Evolutionary conservation across 2,888 invertebrate species (phyloP).

Genomic region (Phasia obesa): DNA sequence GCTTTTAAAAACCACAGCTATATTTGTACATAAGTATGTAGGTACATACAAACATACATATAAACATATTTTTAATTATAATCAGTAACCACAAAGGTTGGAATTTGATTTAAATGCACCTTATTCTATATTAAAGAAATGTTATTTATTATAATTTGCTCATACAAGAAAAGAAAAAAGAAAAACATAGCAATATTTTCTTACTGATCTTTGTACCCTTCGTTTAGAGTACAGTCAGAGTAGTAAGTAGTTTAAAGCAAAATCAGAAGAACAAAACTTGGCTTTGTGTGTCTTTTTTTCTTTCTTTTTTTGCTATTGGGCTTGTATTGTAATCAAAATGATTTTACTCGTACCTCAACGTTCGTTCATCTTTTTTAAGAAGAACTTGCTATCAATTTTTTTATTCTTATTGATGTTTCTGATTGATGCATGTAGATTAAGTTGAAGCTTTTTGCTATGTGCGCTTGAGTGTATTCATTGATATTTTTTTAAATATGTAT

Average conservation of each 20-base stretch:
- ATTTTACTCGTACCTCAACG: slow-evolving; percentile 24
- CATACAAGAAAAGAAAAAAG: not conserved
- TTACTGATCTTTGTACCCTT: slow-evolving; percentile 66
- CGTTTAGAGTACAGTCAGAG: slow-evolving; percentile 38
- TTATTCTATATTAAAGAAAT: slow-evolving; percentile 51
- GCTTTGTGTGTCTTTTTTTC: slow-evolving; percentile 42
- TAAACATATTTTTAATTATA: slow-evolving; percentile 12
- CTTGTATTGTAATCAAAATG: slow-evolving; percentile 29
- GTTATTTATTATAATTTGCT: slow-evolving; percentile 30
- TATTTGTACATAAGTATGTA: slow-evolving; percentile 17
- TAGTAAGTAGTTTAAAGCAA: slow-evolving; percentile 2
- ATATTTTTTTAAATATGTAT: not conserved
- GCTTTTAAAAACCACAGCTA: slow-evolving; percentile 49
- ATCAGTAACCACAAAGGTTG: slow-evolving; percentile 65
- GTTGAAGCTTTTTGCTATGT: slow-evolving; percentile 3
- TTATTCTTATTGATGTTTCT: slow-evolving; percentile 36
- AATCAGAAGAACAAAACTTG: slow-evolving; percentile 64
- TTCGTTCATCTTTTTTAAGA: slow-evolving; percentile 8
- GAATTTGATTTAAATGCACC: slow-evolving; percentile 48
- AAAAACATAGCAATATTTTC: not conserved
- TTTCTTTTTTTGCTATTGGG: not conserved
- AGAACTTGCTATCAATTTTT: slow-evolving; percentile 16
- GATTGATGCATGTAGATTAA: slow-evolving; percentile 29
- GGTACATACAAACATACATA: not conserved
- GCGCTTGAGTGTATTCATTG: slow-evolving; percentile 8